Percentiles rank a stretch among this genome's conserved stretches.
These are phyloP conservation scores for Platysteira castanea DNA, from an alignment of 2,113 vertebrate genomes.

Conservation along the genomic window DNA sequence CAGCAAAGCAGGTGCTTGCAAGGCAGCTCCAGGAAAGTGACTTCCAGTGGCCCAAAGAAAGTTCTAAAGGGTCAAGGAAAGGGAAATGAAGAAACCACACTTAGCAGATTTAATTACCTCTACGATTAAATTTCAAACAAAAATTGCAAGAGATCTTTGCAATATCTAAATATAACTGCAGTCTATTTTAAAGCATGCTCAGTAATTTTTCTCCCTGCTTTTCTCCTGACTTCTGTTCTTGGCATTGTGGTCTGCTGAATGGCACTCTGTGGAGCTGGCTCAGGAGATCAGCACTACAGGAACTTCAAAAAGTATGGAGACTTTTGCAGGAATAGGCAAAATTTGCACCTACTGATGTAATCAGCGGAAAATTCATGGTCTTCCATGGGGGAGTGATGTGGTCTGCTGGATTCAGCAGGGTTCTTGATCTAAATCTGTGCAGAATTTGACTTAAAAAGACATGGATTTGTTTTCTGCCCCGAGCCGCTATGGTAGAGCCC, in stretches of 20 bases:
- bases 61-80: not conserved
- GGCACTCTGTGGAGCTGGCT: not conserved
- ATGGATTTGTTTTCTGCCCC: not conserved
- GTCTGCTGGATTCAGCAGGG: not conserved
- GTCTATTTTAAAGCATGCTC: not conserved
- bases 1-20: not conserved
- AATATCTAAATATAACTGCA: not conserved
- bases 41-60: not conserved
- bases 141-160: not conserved
- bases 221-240: not conserved
- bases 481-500: not conserved
- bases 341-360: not conserved
- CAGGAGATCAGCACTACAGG: not conserved
- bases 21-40: not conserved
- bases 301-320: not conserved
- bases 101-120: not conserved
- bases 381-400: not conserved
- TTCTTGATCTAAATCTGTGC: not conserved
- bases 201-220: not conserved
- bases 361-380: not conserved
- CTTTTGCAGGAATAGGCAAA: not conserved
- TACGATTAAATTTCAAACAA: not conserved
- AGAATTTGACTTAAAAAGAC: not conserved
- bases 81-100: not conserved
- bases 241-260: not conserved